Conservation (phyloP, 2,888 invertebrate genomes). For the Lysandra coridon region DNA sequence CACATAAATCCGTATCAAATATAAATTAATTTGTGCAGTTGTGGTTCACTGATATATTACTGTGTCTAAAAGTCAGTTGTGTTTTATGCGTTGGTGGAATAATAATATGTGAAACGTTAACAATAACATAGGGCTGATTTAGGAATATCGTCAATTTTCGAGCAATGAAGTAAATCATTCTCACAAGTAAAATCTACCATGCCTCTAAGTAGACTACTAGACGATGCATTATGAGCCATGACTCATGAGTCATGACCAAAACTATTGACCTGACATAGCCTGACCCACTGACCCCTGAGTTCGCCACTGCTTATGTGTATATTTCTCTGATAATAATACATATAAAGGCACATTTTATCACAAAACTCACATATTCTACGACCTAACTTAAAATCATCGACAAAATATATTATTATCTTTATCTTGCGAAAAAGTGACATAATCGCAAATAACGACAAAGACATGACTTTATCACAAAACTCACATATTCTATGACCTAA, state of each 20-base stretch:
- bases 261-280: too few relatives aligned
- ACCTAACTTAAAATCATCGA: not conserved
- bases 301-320: too few relatives aligned
- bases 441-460: not conserved
- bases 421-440: not conserved
- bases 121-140: not conserved
- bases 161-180: too few relatives aligned
- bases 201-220: too few relatives aligned
- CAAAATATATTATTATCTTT: not conserved
- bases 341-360: too few relatives aligned
- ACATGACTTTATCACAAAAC: not conserved
- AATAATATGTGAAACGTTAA: not conserved
- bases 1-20: slow-evolving; percentile 19
- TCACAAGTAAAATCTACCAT: too few relatives aligned
- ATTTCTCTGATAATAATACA: too few relatives aligned
- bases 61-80: slow-evolving; percentile 9
- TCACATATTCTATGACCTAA: too few relatives aligned
- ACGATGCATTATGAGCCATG: too few relatives aligned
- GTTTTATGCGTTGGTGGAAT: not conserved
- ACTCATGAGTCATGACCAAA: too few relatives aligned
- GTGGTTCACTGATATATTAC: slow-evolving; percentile 28
- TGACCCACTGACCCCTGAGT: too few relatives aligned
- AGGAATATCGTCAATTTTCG: not conserved
- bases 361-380: too few relatives aligned
- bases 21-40: slow-evolving; percentile 15